Base-by-base conservation (phyloP, 2,113 vertebrate species). In the Callorhinus ursinus region DNA sequence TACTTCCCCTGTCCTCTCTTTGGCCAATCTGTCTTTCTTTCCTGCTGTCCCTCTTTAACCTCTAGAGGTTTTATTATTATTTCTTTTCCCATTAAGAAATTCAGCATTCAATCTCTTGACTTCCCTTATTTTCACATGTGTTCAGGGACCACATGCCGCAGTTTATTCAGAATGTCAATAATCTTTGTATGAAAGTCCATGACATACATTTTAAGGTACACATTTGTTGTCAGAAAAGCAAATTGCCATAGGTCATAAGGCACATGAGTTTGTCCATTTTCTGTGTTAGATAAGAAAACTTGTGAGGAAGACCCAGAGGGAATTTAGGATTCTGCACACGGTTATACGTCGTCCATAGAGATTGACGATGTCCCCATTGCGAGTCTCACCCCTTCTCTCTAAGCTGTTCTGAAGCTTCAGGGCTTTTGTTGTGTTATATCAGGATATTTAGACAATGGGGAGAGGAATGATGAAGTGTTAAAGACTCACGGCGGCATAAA, bases 221-320 rank as follows among this genome's bases (percentile, higher is more conserved):
- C 14, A 36, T n/a, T 85, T 9, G 1, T 91, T 51, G 86, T 76
- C 65, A 89, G 74, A 94, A 90, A 84, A 96, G 57, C 46, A 82
- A 71, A 57, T 13, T 85, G n/a, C 19, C 51, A 46, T 42, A 84
- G 83, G n/a, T 13, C 65, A 33, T 55, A 90, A 97, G 93, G 87
- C 65, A 82, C 51, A 14, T 74, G 53, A 49, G 77, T 74, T 93
- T 97, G 53, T 88, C 57, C n/a, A 46, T 94, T 97, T 98, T 92
- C 92, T 95, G 8, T 83, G 21, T 57, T 42, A 87, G 11, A 19
- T 51, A 63, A 92, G 79, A 74, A 89, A 79, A 61, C 7, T 16
- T 72, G 18, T 55, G 57, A 89, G 72, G 61, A 87, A 82, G 93
- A 57, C 33, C 69, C 74, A 92, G 72, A 61, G 85, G 61, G 39